A percentile compares a stretch with the other conserved stretches of the same genome.
Conservation (phyloP, 2,113 vertebrate genomes). For the Burhinus bistriatus region DNA sequence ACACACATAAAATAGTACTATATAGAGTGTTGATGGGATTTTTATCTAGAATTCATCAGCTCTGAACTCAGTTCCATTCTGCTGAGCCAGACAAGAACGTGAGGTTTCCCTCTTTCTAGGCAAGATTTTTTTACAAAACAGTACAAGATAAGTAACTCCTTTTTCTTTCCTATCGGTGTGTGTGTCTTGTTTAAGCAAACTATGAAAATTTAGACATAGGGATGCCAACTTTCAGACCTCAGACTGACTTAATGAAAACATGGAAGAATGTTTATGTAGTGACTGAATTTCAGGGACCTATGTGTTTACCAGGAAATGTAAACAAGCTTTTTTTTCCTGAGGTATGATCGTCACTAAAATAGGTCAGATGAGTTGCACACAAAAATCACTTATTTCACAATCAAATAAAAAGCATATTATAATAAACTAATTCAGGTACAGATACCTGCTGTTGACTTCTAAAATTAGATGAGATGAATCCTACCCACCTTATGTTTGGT, state of each 20-base stretch:
- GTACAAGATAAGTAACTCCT: neutral
- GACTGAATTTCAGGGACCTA: neutral
- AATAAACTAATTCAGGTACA: neutral
- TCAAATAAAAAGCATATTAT: neutral
- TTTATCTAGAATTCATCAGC: too few species aligned
- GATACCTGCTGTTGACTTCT: neutral
- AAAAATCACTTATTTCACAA: neutral
- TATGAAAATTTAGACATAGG: neutral
- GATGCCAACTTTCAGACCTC: neutral
- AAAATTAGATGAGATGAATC: neutral
- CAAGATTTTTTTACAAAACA: neutral
- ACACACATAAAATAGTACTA: too few species aligned
- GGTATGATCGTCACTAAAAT: neutral
- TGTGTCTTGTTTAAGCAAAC: neutral
- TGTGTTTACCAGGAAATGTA: neutral
- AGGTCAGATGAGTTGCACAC: neutral
- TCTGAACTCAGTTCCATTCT: too few species aligned
- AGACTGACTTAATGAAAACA: neutral
- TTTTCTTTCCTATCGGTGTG: neutral
- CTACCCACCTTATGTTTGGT: neutral
- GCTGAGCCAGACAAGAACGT: too few species aligned
- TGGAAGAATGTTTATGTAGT: neutral
- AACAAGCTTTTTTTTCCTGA: neutral
- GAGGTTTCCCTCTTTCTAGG: neutral
- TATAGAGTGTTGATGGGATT: too few species aligned